These are phyloP conservation scores for Heliconius nattereri DNA, from an alignment of 1,140 invertebrate genomes.

Conservation along the genomic window DNA sequence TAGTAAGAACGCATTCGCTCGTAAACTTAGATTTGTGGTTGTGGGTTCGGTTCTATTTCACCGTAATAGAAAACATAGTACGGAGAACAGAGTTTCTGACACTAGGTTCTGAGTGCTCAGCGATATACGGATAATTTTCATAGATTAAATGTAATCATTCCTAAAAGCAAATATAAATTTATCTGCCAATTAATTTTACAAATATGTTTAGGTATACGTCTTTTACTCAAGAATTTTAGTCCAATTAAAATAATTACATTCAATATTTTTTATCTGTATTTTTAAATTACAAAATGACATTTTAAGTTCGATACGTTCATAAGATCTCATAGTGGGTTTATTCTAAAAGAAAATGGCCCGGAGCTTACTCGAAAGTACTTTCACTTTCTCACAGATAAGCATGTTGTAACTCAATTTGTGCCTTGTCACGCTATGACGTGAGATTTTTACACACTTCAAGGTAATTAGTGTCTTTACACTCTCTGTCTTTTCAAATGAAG, in stretches of 20 bases:
- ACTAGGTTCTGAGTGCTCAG: too few relatives aligned
- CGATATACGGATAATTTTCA: neutral
- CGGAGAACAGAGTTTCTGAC: too few relatives aligned
- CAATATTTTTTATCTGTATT: neutral
- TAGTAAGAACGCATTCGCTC: too few relatives aligned
- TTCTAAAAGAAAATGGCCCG: conserved; percentile 28
- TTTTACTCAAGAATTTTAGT: neutral
- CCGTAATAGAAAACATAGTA: too few relatives aligned
- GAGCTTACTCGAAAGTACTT: conserved; percentile 42
- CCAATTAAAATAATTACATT: neutral
- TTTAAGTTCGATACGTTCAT: neutral
- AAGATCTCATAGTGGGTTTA: neutral
- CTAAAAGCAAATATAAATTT: neutral
- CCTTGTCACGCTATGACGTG: conserved; percentile 40
- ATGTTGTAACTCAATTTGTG: conserved; percentile 40
- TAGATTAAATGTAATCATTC: neutral
- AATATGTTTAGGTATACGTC: neutral
- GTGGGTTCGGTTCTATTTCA: too few relatives aligned
- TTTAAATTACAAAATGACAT: neutral
- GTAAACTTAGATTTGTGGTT: too few relatives aligned
- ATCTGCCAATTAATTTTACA: neutral
- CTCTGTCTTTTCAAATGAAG: neutral
- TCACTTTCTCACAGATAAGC: conserved; percentile 45
- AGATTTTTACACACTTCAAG: conserved; percentile 35
- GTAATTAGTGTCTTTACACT: conserved; percentile 21